phyloP scores from a whole-genome alignment of 2,797 vertebrate species.

The Dipus sagitta region DNA sequence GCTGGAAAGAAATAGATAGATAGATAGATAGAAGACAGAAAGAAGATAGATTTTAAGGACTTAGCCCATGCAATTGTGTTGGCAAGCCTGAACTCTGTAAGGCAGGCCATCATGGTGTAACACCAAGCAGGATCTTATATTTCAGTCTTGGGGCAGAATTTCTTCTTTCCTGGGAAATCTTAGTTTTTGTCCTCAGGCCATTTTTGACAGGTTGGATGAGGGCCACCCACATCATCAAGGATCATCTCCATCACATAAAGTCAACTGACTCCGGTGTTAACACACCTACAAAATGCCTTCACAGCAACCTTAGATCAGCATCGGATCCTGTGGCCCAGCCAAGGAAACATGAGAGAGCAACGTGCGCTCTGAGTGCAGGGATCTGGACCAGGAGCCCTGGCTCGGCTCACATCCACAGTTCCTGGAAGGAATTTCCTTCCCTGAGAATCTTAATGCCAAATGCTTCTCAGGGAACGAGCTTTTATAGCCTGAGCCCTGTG shows the following conservation, averaged over 20 bases:
- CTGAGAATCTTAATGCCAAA: not conserved
- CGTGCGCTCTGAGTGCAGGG: accelerated
- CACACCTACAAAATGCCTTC: not conserved
- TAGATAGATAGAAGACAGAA: not conserved
- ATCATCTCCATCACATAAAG: not conserved
- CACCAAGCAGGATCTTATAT: not conserved
- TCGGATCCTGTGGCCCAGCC: not conserved
- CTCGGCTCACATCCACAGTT: not conserved
- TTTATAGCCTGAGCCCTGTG: not conserved
- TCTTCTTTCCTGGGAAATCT: not conserved
- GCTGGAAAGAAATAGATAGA: not conserved
- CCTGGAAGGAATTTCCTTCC: not conserved
- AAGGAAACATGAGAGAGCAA: not conserved
- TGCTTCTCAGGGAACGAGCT: not conserved
- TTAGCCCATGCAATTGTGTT: not conserved
- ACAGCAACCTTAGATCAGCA: not conserved
- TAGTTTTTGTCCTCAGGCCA: not conserved
- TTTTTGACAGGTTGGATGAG: not conserved
- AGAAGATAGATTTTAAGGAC: not conserved
- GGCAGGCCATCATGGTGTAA: not conserved
- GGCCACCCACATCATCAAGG: not conserved
- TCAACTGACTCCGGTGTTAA: not conserved
- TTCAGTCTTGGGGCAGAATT: not conserved
- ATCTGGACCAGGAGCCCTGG: accelerated
- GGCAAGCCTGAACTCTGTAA: not conserved